Conservation (phyloP, 2,113 vertebrate genomes). For the Micromys minutus region DNA sequence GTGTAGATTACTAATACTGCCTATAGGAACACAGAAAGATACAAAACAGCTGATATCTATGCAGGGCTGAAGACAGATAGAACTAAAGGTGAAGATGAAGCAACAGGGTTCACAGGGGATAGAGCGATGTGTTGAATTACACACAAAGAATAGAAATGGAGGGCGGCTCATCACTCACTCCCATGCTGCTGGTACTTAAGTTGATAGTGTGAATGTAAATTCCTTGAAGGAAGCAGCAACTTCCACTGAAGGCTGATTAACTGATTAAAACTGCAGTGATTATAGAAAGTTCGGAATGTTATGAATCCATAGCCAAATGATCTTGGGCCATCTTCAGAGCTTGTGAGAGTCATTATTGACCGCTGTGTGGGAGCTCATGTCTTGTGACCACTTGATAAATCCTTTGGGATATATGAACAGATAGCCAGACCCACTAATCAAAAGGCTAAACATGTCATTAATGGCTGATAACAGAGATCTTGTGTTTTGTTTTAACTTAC, state of each 20-base stretch:
- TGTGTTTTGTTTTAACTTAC: neutral
- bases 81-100: neutral
- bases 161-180: too few species aligned
- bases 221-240: neutral
- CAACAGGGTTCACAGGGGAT: too few species aligned
- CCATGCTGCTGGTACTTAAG: neutral
- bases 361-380: neutral
- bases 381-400: neutral
- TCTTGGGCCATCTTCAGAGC: neutral
- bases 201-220: neutral
- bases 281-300: neutral
- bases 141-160: neutral
- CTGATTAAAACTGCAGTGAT: neutral
- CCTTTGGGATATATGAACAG: neutral
- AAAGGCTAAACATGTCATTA: neutral
- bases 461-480: too few species aligned
- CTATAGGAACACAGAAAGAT: neutral
- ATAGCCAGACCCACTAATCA: neutral
- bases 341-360: neutral
- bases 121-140: neutral
- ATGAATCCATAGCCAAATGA: neutral
- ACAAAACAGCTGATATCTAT: neutral
- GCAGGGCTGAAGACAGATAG: neutral
- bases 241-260: neutral
- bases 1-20: neutral